phyloP scores from a whole-genome alignment of 2,888 invertebrate genomes.

The Volucella inanis region DNA sequence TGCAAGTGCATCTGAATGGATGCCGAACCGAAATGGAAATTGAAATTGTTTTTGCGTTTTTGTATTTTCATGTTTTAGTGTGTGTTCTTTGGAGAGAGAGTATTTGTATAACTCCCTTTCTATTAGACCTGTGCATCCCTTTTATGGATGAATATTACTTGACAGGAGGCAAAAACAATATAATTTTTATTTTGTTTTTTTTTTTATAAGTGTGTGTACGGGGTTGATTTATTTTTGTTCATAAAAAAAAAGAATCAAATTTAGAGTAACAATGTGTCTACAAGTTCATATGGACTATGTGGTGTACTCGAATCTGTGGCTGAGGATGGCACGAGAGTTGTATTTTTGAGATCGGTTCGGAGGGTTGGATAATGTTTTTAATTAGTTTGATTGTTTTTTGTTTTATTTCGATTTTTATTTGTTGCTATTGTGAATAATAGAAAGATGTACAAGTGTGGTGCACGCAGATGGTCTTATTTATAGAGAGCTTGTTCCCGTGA shows the following conservation, averaged over 20 bases:
- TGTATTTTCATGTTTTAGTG: not conserved
- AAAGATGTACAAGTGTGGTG: not conserved
- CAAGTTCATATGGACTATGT: slow-evolving; percentile 20
- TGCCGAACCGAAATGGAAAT: slow-evolving; percentile 68
- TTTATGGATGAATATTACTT: slow-evolving; percentile 45
- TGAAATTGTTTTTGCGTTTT: slow-evolving; percentile 37
- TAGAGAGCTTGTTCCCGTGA: slow-evolving; percentile 37
- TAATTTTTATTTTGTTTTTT: slow-evolving; percentile 10
- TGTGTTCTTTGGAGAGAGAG: slow-evolving; percentile 7
- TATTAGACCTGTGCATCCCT: slow-evolving; percentile 26
- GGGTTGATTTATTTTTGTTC: slow-evolving; percentile 59
- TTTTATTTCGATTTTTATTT: not conserved
- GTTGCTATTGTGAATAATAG: not conserved
- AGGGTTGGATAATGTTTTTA: slow-evolving; percentile 17
- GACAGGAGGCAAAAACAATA: slow-evolving; percentile 29
- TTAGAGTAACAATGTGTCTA: slow-evolving; percentile 10
- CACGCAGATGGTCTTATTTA: slow-evolving; percentile 8
- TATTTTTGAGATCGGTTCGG: not conserved
- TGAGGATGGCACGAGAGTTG: slow-evolving; percentile 17
- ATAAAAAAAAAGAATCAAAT: slow-evolving; percentile 41
- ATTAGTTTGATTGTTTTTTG: not conserved
- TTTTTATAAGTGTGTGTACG: slow-evolving; percentile 2
- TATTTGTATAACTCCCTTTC: not conserved
- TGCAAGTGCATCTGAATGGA: slow-evolving; percentile 60
- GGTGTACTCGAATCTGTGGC: not conserved